Conservation (phyloP, 2,888 invertebrate genomes). For the Diploptera punctata region DNA sequence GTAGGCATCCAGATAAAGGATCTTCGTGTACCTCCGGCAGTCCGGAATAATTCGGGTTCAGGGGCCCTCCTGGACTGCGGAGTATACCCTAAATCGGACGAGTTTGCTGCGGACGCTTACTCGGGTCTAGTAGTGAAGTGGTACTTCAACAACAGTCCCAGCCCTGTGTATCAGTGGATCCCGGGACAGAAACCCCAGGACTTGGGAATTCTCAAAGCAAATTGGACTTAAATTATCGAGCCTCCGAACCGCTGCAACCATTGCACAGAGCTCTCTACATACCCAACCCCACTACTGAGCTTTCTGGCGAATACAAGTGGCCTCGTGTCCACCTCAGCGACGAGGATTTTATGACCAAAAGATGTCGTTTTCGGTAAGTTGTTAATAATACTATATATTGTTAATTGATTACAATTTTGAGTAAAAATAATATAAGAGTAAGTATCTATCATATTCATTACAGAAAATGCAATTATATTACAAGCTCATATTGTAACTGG, state of each 20-base stretch:
- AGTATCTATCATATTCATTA: too few species aligned
- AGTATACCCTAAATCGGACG: conserved; percentile 67
- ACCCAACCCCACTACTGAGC: conserved; percentile 69
- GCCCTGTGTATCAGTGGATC: too few species aligned
- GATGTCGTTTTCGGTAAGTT: conserved; percentile 71
- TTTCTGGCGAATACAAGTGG: conserved; percentile 77
- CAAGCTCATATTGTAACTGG: too few species aligned
- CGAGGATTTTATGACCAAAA: conserved; percentile 68
- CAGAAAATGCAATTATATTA: too few species aligned
- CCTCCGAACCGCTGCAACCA: conserved; percentile 70
- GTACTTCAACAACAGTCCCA: too few species aligned
- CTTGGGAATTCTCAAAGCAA: conserved; percentile 63
- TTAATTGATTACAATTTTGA: too few species aligned
- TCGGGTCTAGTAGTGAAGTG: conserved; percentile 72
- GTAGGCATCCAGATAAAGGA: conserved; percentile 65
- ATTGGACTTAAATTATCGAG: conserved; percentile 68
- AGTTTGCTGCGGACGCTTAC: conserved; percentile 54
- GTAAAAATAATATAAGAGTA: too few species aligned
- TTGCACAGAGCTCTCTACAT: conserved; percentile 75
- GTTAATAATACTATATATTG: too few species aligned
- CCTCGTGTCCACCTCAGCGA: conserved; percentile 71
- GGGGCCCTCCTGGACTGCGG: conserved; percentile 74
- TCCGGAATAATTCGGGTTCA: conserved; percentile 63
- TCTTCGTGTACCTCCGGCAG: conserved; percentile 65
- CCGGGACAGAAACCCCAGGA: conserved; percentile 70